Percentiles rank a stretch among this genome's conserved stretches.
phyloP scores from a whole-genome alignment of 2,797 vertebrate species.

The Tachyglossus aculeatus region DNA sequence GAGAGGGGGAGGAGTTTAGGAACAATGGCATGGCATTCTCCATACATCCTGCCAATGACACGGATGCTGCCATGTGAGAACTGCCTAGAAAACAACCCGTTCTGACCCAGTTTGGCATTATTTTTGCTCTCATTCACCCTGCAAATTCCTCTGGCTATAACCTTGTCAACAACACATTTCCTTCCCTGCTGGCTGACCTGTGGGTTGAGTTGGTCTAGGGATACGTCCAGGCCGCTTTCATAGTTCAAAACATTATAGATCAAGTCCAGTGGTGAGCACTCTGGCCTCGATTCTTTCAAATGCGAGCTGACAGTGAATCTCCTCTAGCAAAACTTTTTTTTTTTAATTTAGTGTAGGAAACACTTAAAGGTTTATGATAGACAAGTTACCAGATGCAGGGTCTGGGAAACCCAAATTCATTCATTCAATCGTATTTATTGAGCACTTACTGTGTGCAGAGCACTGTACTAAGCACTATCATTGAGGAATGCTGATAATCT shows the following conservation, averaged over 20 bases:
- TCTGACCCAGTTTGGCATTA: no score
- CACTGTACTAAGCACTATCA: not conserved
- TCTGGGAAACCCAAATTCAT: constrained; percentile 19
- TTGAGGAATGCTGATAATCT: no score
- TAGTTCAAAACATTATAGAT: not conserved
- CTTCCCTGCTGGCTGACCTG: constrained; percentile 3
- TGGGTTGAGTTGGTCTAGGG: constrained; percentile 15
- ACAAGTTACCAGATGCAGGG: not conserved
- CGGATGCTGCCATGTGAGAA: no score
- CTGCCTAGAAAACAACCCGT: no score
- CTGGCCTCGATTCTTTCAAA: not conserved
- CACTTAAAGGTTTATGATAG: constrained; percentile 1
- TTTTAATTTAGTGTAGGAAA: constrained; percentile 1
- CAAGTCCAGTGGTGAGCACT: not conserved
- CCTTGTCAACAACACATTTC: constrained; percentile 10
- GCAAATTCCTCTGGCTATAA: not conserved
- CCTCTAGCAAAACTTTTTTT: not conserved
- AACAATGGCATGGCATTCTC: no score
- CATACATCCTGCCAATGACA: no score
- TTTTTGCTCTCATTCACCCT: no score
- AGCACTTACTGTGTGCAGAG: no score
- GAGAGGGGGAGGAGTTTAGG: no score
- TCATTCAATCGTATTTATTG: no score
- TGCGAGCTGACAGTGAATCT: not conserved
- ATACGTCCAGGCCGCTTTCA: not conserved